These are phyloP conservation scores for Homarus americanus DNA, from an alignment of 1,140 invertebrate genomes.

Conservation along the genomic window DNA sequence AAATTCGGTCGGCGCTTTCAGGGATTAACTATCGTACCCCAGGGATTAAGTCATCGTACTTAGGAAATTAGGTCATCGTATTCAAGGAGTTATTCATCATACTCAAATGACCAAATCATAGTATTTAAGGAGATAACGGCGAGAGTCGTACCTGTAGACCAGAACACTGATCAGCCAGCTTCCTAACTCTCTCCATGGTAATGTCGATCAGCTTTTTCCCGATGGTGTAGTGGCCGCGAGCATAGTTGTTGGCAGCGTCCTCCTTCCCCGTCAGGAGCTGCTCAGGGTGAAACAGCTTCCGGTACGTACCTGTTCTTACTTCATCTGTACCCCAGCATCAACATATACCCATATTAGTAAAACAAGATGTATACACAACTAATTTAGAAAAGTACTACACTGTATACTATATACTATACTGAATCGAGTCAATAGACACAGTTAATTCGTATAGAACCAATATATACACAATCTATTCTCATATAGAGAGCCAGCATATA, in stretches of 20 bases:
- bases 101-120: not conserved
- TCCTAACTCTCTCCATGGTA: slow-evolving; percentile 79
- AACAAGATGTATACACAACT: not conserved
- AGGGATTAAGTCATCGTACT: too few species aligned
- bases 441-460: too few species aligned
- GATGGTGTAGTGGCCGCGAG: slow-evolving; percentile 81
- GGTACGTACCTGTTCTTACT: slow-evolving; percentile 87
- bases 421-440: too few species aligned
- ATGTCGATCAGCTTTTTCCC: slow-evolving; percentile 81
- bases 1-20: too few species aligned
- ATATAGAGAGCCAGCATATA: too few species aligned
- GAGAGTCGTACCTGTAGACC: slow-evolving; percentile 83
- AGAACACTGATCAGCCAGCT: slow-evolving; percentile 82
- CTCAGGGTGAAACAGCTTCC: slow-evolving; percentile 44
- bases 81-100: too few species aligned
- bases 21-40: too few species aligned
- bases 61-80: too few species aligned
- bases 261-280: slow-evolving; percentile 81
- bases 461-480: too few species aligned
- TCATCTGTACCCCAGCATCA: slow-evolving; percentile 72
- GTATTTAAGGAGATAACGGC: not conserved
- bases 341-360: not conserved
- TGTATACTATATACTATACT: too few species aligned
- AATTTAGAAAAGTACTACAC: too few species aligned
- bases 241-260: slow-evolving; percentile 85